Percentiles rank a stretch among this genome's conserved stretches.
phyloP scores from a whole-genome alignment of 2,888 invertebrate genomes.

The Meloe dianella region DNA sequence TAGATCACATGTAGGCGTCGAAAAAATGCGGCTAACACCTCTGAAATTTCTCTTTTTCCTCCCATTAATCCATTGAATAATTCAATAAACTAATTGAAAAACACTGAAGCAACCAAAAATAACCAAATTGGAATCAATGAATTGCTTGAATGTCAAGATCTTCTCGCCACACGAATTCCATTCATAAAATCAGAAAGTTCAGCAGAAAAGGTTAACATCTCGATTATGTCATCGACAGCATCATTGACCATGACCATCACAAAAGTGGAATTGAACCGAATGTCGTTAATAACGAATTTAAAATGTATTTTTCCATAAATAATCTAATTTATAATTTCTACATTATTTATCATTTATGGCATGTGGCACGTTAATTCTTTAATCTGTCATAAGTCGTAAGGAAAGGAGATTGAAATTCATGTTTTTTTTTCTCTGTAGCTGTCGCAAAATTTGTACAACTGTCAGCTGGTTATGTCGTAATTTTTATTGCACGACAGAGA shows the following conservation, averaged over 20 bases:
- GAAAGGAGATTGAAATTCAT: not conserved
- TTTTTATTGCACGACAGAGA: not conserved
- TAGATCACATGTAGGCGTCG: not conserved
- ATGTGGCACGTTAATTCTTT: not conserved
- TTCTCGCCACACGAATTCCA: not conserved
- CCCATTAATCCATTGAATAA: too few relatives aligned
- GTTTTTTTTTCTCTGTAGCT: not conserved
- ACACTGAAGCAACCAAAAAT: too few relatives aligned
- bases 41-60: not conserved
- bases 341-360: not conserved
- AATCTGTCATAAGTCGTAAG: not conserved
- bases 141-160: slow-evolving; percentile 2
- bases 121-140: too few relatives aligned
- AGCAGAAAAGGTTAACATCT: not conserved
- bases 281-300: too few relatives aligned
- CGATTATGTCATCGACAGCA: not conserved
- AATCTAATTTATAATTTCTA: not conserved
- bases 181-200: not conserved
- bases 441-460: not conserved
- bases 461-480: not conserved
- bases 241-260: not conserved
- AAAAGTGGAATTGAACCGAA: not conserved
- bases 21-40: not conserved
- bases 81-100: too few relatives aligned
- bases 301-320: not conserved